phyloP scores from a whole-genome alignment of 2,888 invertebrate genomes.

The Ptychoptera contaminata region DNA sequence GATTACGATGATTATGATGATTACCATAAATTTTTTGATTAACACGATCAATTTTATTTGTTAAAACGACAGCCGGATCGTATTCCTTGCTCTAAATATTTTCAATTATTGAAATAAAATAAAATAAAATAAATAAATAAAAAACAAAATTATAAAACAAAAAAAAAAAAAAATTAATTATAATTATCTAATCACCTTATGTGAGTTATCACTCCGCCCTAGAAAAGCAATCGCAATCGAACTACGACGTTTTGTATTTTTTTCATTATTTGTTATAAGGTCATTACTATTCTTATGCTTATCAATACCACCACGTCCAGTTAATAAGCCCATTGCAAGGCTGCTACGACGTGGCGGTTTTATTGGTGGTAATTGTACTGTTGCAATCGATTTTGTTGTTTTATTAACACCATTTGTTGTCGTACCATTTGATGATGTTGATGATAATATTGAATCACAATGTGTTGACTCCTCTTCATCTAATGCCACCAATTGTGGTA shows the following conservation, averaged over 20 bases:
- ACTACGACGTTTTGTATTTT: constrained; percentile 27
- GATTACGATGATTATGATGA: no score
- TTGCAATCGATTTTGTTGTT: background rate
- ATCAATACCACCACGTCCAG: constrained; percentile 13
- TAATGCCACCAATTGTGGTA: constrained; percentile 29
- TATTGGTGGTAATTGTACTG: constrained; percentile 14
- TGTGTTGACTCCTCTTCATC: constrained; percentile 20
- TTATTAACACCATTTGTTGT: background rate
- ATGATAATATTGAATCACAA: constrained; percentile 5
- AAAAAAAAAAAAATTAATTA: no score
- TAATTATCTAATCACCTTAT: no score
- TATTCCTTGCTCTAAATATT: constrained; percentile 1
- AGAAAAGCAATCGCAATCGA: constrained; percentile 30
- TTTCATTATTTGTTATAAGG: constrained; percentile 15
- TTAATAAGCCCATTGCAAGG: constrained; percentile 24
- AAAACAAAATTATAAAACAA: no score
- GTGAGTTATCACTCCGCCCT: constrained; percentile 17
- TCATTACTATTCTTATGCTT: background rate
- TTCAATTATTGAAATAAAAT: no score
- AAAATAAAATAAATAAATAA: no score
- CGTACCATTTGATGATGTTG: background rate
- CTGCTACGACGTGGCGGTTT: constrained; percentile 28
- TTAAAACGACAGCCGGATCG: constrained; percentile 4
- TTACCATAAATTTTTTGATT: background rate
- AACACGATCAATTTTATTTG: constrained; percentile 2